Conservation (phyloP, 2,113 vertebrate species). For the Rhinogobius similis region DNA sequence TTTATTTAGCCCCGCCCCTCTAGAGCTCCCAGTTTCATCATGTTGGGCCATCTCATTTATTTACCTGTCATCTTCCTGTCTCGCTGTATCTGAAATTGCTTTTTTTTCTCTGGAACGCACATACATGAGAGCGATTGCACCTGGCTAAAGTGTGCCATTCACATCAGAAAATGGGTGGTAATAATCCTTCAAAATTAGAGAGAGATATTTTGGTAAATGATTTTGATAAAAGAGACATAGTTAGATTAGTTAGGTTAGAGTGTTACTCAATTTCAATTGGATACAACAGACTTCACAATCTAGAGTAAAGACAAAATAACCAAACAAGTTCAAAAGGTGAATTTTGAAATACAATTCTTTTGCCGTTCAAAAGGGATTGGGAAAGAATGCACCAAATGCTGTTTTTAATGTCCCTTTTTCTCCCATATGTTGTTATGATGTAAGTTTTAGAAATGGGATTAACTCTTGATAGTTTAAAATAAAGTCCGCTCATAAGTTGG, state of each 20-base stretch:
- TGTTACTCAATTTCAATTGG: no score
- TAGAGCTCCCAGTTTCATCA: background rate
- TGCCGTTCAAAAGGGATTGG: no score
- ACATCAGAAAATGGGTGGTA: background rate
- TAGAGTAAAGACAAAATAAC: no score
- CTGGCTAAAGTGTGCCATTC: background rate
- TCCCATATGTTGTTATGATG: background rate
- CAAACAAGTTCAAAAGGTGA: no score
- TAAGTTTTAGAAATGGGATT: constrained; percentile 21
- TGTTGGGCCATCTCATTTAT: constrained; percentile 17
- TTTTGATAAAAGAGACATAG: no score
- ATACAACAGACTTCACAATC: no score
- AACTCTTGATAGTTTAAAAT: constrained; percentile 46
- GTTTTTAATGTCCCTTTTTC: background rate
- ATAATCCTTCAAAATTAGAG: no score
- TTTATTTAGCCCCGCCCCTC: constrained; percentile 22
- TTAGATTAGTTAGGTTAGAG: no score
- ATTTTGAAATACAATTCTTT: no score
- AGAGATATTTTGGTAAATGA: no score
- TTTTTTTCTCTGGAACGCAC: constrained; percentile 10
- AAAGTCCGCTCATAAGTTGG: constrained; percentile 48
- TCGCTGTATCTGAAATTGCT: constrained; percentile 16
- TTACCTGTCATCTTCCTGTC: constrained; percentile 22
- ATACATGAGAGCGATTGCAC: background rate
- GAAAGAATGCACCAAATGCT: background rate